Percentiles rank a stretch among this genome's conserved stretches.
These are phyloP conservation scores for Hymenochirus boettgeri DNA, from an alignment of 2,113 vertebrate species.

Conservation along the genomic window DNA sequence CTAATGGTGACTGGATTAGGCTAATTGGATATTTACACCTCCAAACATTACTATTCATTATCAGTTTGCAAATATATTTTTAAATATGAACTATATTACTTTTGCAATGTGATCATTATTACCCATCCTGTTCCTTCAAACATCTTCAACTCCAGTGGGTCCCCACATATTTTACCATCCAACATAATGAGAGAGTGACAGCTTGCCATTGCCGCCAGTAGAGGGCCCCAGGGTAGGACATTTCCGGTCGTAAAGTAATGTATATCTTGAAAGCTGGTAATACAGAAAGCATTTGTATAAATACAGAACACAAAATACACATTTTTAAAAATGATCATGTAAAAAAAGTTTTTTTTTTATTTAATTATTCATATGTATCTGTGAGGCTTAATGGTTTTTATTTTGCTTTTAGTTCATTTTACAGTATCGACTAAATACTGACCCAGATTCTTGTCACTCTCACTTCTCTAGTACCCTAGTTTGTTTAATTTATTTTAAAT, in stretches of 20 bases:
- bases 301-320: neutral
- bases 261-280: conserved; percentile 52
- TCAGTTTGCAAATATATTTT: too few species aligned
- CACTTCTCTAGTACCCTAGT: too few species aligned
- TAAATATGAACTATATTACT: neutral
- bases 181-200: conserved; percentile 57
- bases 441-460: too few species aligned
- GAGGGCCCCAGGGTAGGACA: conserved; percentile 49
- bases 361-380: too few species aligned
- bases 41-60: neutral
- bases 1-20: too few species aligned
- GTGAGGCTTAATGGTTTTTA: too few species aligned
- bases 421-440: too few species aligned
- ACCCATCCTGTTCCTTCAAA: conserved; percentile 62
- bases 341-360: too few species aligned
- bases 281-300: neutral
- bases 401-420: too few species aligned
- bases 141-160: conserved; percentile 61
- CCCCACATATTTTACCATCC: conserved; percentile 57
- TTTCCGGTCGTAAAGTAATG: conserved; percentile 39
- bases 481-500: too few species aligned
- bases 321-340: too few species aligned
- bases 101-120: conserved; percentile 22
- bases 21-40: neutral
- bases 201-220: conserved; percentile 48